phyloP scores from a whole-genome alignment of 2,888 invertebrate genomes.

The Mythimna lalbum region DNA sequence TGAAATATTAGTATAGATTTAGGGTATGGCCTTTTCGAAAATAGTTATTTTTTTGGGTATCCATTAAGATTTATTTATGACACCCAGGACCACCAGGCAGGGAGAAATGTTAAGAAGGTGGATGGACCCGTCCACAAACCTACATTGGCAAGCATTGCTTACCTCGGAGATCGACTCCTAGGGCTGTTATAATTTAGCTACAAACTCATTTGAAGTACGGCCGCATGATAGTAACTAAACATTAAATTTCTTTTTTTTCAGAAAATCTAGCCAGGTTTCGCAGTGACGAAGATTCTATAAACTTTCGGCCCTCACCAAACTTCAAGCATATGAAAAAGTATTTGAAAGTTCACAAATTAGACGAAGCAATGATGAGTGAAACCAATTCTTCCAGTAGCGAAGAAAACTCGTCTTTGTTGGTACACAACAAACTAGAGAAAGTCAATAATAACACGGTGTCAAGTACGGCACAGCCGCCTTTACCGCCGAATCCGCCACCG shows the following conservation, averaged over 20 bases:
- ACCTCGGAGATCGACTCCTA: too few relatives aligned
- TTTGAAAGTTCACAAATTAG: slow-evolving; percentile 72
- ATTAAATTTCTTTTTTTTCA: slow-evolving; percentile 30
- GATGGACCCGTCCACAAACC: too few relatives aligned
- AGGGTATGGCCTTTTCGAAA: too few relatives aligned
- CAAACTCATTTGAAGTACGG: too few relatives aligned
- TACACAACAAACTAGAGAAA: slow-evolving; percentile 26
- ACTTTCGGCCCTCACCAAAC: slow-evolving; percentile 77
- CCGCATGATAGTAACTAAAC: not conserved
- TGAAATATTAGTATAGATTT: too few relatives aligned
- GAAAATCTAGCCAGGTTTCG: slow-evolving; percentile 24
- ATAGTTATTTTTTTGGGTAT: too few relatives aligned
- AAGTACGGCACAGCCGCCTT: slow-evolving; percentile 69
- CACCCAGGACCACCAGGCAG: too few relatives aligned
- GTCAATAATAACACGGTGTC: slow-evolving; percentile 15
- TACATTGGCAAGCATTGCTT: too few relatives aligned
- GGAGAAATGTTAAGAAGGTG: too few relatives aligned
- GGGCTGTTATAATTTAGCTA: too few relatives aligned
- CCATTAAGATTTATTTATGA: too few relatives aligned
- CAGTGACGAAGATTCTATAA: slow-evolving; percentile 73
- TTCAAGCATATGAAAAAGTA: slow-evolving; percentile 80
- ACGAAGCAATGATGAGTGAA: slow-evolving; percentile 60
- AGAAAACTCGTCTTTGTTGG: not conserved
- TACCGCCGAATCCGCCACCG: slow-evolving; percentile 75
- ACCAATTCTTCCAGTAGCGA: slow-evolving; percentile 3